Percentiles rank a stretch among this genome's conserved stretches.
These are phyloP conservation scores for Bedellia somnulentella DNA, from an alignment of 2,888 invertebrate species.

Conservation along the genomic window DNA sequence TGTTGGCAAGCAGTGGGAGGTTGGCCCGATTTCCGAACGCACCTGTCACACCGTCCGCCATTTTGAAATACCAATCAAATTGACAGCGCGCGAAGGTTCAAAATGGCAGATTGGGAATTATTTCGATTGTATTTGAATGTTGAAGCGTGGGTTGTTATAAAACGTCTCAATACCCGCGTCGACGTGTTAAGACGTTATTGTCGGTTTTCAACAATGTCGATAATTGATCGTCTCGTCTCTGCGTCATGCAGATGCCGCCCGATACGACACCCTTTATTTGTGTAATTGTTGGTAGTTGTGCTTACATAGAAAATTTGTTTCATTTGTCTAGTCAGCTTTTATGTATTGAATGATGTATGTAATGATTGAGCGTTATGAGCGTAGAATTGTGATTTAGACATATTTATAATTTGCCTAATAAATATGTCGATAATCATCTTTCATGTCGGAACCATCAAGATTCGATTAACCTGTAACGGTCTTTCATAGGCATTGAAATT, in stretches of 20 bases:
- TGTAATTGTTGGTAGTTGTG: conserved; percentile 19
- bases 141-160: conserved; percentile 20
- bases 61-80: conserved; percentile 20
- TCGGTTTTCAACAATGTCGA: conserved; percentile 34
- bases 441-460: too few relatives aligned
- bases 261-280: conserved; percentile 32
- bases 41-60: conserved; percentile 31
- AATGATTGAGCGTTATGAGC: too few relatives aligned
- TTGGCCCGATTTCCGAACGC: conserved; percentile 36
- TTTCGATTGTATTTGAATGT: too few relatives aligned
- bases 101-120: conserved; percentile 12
- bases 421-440: too few relatives aligned
- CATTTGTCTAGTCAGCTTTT: conserved; percentile 29
- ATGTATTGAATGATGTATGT: too few relatives aligned
- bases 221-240: conserved; percentile 43
- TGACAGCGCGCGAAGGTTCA: conserved; percentile 16
- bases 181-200: conserved; percentile 34
- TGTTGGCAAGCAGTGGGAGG: conserved; percentile 53
- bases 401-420: too few relatives aligned
- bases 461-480: too few relatives aligned
- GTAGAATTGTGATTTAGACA: too few relatives aligned
- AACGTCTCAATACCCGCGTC: conserved; percentile 31
- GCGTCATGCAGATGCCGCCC: conserved; percentile 36
- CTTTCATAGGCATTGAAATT: too few relatives aligned
- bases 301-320: conserved; percentile 30